Conservation (phyloP, 2,113 vertebrate genomes). For the Colaptes auratus region DNA sequence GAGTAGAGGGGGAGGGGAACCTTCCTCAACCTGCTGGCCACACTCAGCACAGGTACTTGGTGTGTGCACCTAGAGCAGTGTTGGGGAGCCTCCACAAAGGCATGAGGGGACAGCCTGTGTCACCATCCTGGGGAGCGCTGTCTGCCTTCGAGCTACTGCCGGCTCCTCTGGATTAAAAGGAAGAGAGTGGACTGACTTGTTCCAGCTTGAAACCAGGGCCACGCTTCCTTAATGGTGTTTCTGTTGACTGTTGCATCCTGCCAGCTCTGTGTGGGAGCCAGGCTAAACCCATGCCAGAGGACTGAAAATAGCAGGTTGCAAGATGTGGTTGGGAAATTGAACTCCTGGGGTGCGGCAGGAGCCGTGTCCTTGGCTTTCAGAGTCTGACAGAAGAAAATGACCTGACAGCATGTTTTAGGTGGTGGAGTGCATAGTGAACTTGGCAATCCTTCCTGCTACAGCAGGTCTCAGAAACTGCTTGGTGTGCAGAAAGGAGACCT, state of each 20-base stretch:
- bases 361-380: not conserved
- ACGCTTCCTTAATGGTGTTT: not conserved
- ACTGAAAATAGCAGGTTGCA: not conserved
- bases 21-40: no score
- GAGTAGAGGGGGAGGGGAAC: no score
- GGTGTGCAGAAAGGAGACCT: not conserved
- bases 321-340: not conserved
- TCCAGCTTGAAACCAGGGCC: not conserved
- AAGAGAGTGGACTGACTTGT: not conserved
- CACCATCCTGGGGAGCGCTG: not conserved
- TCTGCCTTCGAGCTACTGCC: not conserved
- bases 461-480: not conserved
- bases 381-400: not conserved
- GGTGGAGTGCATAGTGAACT: not conserved
- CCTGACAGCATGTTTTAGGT: rapidly evolving
- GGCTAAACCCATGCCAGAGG: not conserved
- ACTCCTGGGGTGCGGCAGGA: not conserved
- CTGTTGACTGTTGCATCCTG: not conserved
- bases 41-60: rapidly evolving
- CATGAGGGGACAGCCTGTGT: not conserved
- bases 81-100: not conserved
- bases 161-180: not conserved
- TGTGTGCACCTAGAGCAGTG: rapidly evolving
- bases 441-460: not conserved
- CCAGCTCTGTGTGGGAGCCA: not conserved